Percentiles rank a stretch among this genome's conserved stretches.
Conservation (phyloP, 2,888 invertebrate species). For the Onthophagus sagittarius region DNA sequence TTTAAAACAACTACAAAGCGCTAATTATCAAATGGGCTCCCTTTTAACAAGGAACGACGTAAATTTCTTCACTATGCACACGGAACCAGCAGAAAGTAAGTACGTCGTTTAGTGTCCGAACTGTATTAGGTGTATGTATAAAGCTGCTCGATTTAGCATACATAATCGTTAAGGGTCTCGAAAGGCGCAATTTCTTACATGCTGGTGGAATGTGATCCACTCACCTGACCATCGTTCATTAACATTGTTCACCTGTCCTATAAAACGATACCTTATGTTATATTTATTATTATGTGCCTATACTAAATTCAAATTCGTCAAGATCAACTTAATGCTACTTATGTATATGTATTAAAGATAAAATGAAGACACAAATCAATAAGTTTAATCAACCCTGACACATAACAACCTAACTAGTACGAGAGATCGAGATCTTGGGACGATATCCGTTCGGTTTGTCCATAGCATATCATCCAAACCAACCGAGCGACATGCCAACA, state of each 20-base stretch:
- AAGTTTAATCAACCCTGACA: neutral
- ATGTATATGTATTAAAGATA: too few relatives aligned
- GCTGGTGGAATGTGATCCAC: constrained; percentile 4
- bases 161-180: constrained; percentile 3
- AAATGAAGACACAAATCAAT: neutral
- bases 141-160: neutral
- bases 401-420: neutral
- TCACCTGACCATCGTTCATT: neutral
- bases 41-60: neutral
- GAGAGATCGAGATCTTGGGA: neutral
- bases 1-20: too few relatives aligned
- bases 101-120: neutral
- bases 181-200: constrained; percentile 8
- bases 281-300: neutral
- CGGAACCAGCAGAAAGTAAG: neutral
- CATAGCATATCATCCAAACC: too few relatives aligned
- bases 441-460: neutral
- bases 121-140: neutral
- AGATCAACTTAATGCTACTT: too few relatives aligned
- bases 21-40: neutral
- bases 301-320: neutral
- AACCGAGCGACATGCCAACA: neutral
- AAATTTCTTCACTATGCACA: neutral
- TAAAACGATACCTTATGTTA: neutral
- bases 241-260: neutral